Percentiles rank a stretch among this genome's conserved stretches.
These are phyloP conservation scores for Drosophila neonasuta DNA, from an alignment of 2,888 invertebrate genomes.

Conservation along the genomic window DNA sequence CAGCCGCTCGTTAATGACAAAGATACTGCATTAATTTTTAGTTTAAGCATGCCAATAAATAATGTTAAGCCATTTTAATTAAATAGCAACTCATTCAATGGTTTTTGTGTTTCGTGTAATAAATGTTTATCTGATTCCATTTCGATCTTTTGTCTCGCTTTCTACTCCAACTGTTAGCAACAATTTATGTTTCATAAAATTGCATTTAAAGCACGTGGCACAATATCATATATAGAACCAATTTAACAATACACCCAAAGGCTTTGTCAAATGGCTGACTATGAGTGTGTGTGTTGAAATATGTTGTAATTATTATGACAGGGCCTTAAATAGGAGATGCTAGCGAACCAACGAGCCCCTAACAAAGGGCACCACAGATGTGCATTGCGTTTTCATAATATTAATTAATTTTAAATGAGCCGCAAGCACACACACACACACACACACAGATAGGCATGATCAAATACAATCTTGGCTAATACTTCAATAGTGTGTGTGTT, in stretches of 20 bases:
- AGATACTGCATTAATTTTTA: slow-evolving; percentile 22
- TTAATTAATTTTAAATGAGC: slow-evolving; percentile 70
- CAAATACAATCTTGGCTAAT: slow-evolving; percentile 49
- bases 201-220: slow-evolving; percentile 28
- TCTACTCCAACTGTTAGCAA: slow-evolving; percentile 19
- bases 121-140: slow-evolving; percentile 34
- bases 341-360: slow-evolving; percentile 20
- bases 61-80: slow-evolving; percentile 28
- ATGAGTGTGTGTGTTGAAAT: slow-evolving; percentile 9
- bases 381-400: slow-evolving; percentile 65
- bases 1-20: slow-evolving; percentile 1
- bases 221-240: slow-evolving; percentile 2
- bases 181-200: slow-evolving; percentile 39
- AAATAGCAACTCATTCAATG: slow-evolving; percentile 34
- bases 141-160: slow-evolving; percentile 40
- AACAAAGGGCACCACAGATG: slow-evolving; percentile 68
- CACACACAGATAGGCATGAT: slow-evolving; percentile 8
- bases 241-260: slow-evolving; percentile 19
- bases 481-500: slow-evolving; percentile 42
- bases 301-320: slow-evolving; percentile 46
- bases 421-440: slow-evolving; percentile 18
- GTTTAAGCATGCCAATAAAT: slow-evolving; percentile 19
- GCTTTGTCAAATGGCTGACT: slow-evolving; percentile 1
- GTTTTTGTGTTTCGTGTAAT: slow-evolving; percentile 14
- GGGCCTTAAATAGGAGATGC: slow-evolving; percentile 14